Evolutionary conservation across 2,797 vertebrate species (phyloP), one percentile per base, ranked within the genome.

Genomic region (Enteromius mattozi): DNA sequence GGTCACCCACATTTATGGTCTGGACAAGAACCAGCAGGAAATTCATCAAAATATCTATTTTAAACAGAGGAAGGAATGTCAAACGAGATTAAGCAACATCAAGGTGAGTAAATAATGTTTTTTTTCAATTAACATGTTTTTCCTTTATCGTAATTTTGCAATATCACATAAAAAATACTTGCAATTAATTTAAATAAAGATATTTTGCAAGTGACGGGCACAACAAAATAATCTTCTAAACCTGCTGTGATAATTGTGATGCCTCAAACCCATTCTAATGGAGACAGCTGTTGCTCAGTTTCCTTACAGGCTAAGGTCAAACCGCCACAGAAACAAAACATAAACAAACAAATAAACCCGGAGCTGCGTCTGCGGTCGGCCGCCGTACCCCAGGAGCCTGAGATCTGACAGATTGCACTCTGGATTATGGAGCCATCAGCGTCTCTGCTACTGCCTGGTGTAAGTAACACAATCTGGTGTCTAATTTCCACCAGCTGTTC

Each of bases 401-500:
- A 83, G 76, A 3, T 80, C 88, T 89, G 92, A 92, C 94, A 94
- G 92, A 94, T 91, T 93, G 93, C 91, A 89, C 71, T 86, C 89
- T 86, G 89, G 91, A 90, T 92, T 90, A 86, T 87, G 69, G 90
- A 92, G 91, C 86, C 90, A 93, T 93, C 92, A 92, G 91, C 92
- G 91, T 92, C 91, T 81, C 92, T 94, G 85, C 91, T 89, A 90
- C 92, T 91, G 88, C 88, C 86, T 86, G 84, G 90, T 93, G 92
- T 95, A 94, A 95, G 93, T 94, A 94, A 94, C 93, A 92, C 94
- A 95, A 94, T 94, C 93, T 96, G 95, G 92, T 91, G 92, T 94
- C 93, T 95, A 93, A 95, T 95, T 94, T 94, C 92, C 89, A 94
- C 93, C 95, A 95, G 95, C 93, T 95, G 95, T 93, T 93, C 88